Percentiles rank a stretch among this genome's conserved stretches.
Evolutionary conservation across 2,113 vertebrate species (phyloP).

Genomic region (Platichthys flesus): DNA sequence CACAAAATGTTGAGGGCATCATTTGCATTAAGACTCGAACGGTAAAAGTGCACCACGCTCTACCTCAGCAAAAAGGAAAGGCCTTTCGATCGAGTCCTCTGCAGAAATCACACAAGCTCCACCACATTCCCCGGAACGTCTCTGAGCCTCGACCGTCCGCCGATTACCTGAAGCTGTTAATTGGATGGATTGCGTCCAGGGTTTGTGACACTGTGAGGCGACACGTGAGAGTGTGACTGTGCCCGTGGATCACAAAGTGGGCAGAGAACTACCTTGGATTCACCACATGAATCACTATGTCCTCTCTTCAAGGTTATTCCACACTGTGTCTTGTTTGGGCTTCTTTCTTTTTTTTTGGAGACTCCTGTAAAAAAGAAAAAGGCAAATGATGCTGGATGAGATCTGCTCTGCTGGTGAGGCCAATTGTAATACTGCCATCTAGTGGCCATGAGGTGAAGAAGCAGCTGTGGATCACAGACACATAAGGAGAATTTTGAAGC

Average conservation of each 20-base stretch:
- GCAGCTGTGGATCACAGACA: not conserved
- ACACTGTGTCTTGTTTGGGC: constrained; percentile 39
- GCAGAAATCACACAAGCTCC: constrained; percentile 50
- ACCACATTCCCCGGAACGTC: constrained; percentile 25
- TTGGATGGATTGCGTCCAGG: constrained; percentile 65
- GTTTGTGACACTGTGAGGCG: constrained; percentile 6
- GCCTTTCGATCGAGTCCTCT: too few species aligned
- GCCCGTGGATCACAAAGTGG: constrained; percentile 36
- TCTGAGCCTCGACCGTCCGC: constrained; percentile 27
- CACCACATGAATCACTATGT: constrained; percentile 27
- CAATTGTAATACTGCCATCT: constrained; percentile 70
- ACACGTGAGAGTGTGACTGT: constrained; percentile 6
- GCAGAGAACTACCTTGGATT: constrained; percentile 35
- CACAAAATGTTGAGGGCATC: constrained; percentile 60
- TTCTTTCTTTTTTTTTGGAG: not conserved
- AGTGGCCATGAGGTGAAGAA: not conserved
- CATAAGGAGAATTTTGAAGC: not conserved
- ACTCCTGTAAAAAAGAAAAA: constrained; percentile 24
- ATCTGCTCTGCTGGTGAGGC: not conserved
- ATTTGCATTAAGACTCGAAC: constrained; percentile 67
- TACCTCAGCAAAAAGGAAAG: not conserved
- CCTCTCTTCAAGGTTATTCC: constrained; percentile 67
- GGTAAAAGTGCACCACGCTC: constrained; percentile 45
- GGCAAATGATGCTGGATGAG: constrained; percentile 38
- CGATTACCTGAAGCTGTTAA: constrained; percentile 63